phyloP scores from a whole-genome alignment of 2,113 vertebrate species.

The Bothrops jararaca region DNA sequence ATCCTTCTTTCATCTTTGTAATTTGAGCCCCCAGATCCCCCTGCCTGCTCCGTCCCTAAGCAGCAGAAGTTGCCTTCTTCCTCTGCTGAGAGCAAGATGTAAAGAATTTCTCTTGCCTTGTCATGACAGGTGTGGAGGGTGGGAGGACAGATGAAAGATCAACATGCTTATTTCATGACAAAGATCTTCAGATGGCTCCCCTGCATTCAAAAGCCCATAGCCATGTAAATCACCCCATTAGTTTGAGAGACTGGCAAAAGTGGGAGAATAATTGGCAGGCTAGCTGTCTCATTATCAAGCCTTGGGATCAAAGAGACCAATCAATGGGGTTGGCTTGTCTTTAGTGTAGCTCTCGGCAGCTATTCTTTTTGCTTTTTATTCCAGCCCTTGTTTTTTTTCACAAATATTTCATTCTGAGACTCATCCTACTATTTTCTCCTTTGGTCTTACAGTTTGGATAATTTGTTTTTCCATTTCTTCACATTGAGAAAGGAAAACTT shows the following conservation, averaged over 20 bases:
- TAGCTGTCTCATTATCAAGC: neutral
- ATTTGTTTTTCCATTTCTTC: neutral
- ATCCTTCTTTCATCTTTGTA: neutral
- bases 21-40: neutral
- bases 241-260: fast-evolving
- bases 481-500: neutral
- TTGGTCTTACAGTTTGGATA: neutral
- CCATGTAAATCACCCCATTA: constrained; percentile 11
- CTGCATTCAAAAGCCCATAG: neutral
- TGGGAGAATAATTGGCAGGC: neutral
- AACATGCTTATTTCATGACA: neutral
- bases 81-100: neutral
- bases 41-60: neutral
- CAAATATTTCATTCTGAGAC: neutral
- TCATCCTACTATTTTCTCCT: neutral
- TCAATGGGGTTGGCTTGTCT: neutral
- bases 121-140: neutral
- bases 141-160: neutral
- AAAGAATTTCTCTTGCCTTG: neutral
- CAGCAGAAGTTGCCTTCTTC: neutral
- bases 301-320: fast-evolving
- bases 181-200: neutral
- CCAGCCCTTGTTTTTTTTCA: neutral
- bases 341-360: neutral
- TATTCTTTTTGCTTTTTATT: neutral